These are phyloP conservation scores for Hyposmocoma kahamanoa DNA, from an alignment of 1,140 invertebrate genomes.

Conservation along the genomic window DNA sequence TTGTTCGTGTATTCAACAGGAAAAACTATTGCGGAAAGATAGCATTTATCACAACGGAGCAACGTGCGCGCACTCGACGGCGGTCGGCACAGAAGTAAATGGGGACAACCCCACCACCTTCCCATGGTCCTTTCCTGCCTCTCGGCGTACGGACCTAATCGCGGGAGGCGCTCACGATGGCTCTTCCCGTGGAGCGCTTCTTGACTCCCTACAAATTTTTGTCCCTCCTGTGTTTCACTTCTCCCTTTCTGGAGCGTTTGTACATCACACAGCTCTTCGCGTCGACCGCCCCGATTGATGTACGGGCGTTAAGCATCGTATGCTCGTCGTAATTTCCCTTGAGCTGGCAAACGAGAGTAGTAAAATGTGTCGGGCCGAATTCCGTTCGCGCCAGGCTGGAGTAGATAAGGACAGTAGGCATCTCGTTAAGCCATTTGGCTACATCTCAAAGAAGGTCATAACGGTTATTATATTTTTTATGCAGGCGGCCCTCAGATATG, in stretches of 20 bases:
- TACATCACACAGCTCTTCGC: background rate
- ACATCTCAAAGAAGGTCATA: too few relatives aligned
- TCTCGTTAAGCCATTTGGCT: background rate
- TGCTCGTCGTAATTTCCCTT: background rate
- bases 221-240: background rate
- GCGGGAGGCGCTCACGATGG: background rate
- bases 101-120: background rate
- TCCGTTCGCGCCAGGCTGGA: background rate
- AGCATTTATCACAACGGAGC: too few relatives aligned
- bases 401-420: background rate
- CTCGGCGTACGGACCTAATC: slow-evolving; percentile 1
- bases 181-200: too few relatives aligned
- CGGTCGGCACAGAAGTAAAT: too few relatives aligned
- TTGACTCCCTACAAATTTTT: slow-evolving; percentile 1
- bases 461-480: too few relatives aligned
- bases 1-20: too few relatives aligned
- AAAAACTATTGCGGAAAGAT: too few relatives aligned
- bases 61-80: too few relatives aligned
- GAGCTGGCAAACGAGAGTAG: background rate
- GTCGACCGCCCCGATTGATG: background rate
- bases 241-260: background rate
- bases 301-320: background rate
- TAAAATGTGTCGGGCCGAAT: background rate
- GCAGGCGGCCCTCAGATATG: too few relatives aligned
- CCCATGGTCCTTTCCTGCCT: slow-evolving; percentile 2